A percentile compares a stretch with the other conserved stretches of the same genome.
Conservation (phyloP, 1,140 invertebrate species). For the Drosophila parabipectinata region DNA sequence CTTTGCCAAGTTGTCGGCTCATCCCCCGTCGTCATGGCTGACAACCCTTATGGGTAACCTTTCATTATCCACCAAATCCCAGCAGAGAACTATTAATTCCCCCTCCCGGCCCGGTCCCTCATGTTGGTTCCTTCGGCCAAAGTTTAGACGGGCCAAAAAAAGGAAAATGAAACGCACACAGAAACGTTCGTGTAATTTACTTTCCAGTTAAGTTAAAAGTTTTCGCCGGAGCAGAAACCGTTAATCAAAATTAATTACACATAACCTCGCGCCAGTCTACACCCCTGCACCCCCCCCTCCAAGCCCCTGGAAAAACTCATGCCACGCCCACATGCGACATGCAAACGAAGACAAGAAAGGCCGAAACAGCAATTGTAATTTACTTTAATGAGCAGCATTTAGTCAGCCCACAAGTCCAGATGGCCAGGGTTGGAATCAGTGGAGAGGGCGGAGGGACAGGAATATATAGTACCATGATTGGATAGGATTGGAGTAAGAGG, state of each 20-base stretch:
- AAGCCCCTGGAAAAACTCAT: conserved; percentile 5
- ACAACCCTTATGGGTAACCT: conserved; percentile 37
- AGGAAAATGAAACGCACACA: conserved; percentile 29
- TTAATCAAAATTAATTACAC: conserved; percentile 82
- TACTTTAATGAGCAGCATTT: conserved; percentile 78
- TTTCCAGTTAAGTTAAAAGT: conserved; percentile 68
- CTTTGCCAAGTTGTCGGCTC: conserved; percentile 25
- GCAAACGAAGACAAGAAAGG: conserved; percentile 65
- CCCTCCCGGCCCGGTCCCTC: neutral
- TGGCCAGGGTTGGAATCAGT: conserved; percentile 6
- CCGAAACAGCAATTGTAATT: conserved; percentile 72
- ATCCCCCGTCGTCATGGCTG: conserved; percentile 23
- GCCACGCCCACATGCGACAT: conserved; percentile 75
- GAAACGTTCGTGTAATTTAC: conserved; percentile 56
- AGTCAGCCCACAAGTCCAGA: conserved; percentile 56
- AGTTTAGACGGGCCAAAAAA: conserved; percentile 14
- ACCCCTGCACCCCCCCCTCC: neutral
- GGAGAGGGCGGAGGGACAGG: neutral
- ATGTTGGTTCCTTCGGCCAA: neutral
- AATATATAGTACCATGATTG: conserved; percentile 26
- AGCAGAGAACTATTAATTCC: conserved; percentile 25
- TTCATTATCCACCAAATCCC: conserved; percentile 42
- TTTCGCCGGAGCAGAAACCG: conserved; percentile 59
- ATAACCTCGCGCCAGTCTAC: conserved; percentile 40
- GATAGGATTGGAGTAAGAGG: conserved; percentile 9